Percentiles rank a stretch among this genome's conserved stretches.
These are phyloP conservation scores for Diadumene lineata DNA, from an alignment of 92 coral and sea anemone genomes.

Conservation along the genomic window DNA sequence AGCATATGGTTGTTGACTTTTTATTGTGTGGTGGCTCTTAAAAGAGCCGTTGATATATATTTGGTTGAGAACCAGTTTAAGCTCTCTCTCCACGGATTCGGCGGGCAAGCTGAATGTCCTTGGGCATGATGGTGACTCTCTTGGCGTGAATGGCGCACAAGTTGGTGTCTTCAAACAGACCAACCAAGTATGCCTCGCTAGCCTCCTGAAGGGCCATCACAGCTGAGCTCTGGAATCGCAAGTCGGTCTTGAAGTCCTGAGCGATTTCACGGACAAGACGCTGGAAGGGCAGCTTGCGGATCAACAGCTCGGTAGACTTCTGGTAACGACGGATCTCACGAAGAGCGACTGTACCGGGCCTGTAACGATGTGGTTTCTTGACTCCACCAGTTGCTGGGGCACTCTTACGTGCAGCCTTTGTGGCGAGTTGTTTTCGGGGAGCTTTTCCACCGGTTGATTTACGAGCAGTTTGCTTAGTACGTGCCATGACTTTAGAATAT, in stretches of 20 bases:
- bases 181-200: conserved; percentile 87
- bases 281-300: conserved; percentile 91
- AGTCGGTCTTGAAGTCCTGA: no score
- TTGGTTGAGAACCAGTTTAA: conserved; percentile 1
- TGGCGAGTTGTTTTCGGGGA: conserved; percentile 79
- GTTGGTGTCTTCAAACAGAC: conserved; percentile 88
- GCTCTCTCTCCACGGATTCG: conserved; percentile 71
- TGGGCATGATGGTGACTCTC: conserved; percentile 86
- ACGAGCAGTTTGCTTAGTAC: conserved; percentile 85
- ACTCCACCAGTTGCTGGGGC: conserved; percentile 98
- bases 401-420: no score
- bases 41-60: no score
- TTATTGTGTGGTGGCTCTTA: no score
- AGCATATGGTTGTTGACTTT: no score
- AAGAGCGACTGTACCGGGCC: conserved; percentile 88
- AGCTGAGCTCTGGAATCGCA: no score
- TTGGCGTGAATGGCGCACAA: conserved; percentile 94
- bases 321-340: conserved; percentile 89
- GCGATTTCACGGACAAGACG: no score
- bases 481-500: no score
- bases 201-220: no score
- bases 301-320: conserved; percentile 78
- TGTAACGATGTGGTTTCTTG: conserved; percentile 96
- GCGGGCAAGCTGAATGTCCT: conserved; percentile 91
- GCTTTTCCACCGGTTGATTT: conserved; percentile 83